A percentile compares a stretch with the other conserved stretches of the same genome.
Evolutionary conservation across 2,797 vertebrate genomes (phyloP).

Genomic region (Labroides dimidiatus): DNA sequence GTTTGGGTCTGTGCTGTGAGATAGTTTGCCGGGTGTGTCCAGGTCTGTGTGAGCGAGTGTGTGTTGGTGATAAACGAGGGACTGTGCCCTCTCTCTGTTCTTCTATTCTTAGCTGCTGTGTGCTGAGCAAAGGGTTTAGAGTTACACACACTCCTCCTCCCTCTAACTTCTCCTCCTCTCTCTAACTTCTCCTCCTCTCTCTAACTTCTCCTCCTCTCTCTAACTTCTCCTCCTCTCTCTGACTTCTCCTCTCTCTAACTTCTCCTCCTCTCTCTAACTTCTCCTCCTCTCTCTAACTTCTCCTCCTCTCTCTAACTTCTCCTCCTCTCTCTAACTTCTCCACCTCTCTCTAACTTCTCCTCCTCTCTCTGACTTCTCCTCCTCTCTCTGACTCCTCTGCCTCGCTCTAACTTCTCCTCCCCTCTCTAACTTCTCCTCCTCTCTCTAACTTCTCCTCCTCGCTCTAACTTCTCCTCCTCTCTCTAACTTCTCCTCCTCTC

Average conservation of each 20-base stretch:
- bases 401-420: too few relatives aligned
- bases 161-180: conserved; percentile 20
- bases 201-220: conserved; percentile 48
- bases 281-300: conserved; percentile 31
- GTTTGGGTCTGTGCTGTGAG: background rate
- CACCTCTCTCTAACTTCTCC: too few relatives aligned
- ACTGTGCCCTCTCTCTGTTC: conserved; percentile 56
- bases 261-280: conserved; percentile 43
- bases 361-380: conserved; percentile 33
- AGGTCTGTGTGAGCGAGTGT: conserved; percentile 40
- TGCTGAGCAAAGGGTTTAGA: conserved; percentile 73
- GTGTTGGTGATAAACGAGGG: conserved; percentile 77
- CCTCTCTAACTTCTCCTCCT: conserved; percentile 32
- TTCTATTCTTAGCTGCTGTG: conserved; percentile 73
- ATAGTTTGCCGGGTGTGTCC: conserved; percentile 46
- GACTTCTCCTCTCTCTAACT: too few relatives aligned
- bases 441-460: conserved; percentile 42
- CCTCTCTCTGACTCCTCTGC: too few relatives aligned
- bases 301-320: conserved; percentile 38
- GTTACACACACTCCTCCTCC: conserved; percentile 74
- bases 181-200: conserved; percentile 26
- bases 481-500: conserved; percentile 49
- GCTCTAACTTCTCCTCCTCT: conserved; percentile 22
- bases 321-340: conserved; percentile 22
- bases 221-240: conserved; percentile 22